phyloP scores from a whole-genome alignment of 2,888 invertebrate genomes.

The Orthonychiurus folsomi region DNA sequence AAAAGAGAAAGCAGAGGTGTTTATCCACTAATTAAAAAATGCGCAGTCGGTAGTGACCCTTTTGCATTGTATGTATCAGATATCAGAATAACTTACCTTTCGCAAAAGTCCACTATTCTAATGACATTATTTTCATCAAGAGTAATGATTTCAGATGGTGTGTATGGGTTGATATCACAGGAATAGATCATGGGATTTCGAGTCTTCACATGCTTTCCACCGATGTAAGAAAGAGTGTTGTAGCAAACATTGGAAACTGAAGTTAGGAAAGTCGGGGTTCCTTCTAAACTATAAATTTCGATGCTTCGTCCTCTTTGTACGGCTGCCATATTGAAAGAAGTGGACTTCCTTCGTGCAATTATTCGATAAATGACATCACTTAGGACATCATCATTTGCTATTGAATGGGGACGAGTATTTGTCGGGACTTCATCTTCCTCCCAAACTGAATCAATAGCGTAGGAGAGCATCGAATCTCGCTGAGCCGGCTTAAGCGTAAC shows the following conservation, averaged over 20 bases:
- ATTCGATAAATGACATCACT: constrained; percentile 29
- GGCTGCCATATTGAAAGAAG: constrained; percentile 18
- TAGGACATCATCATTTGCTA: constrained; percentile 14
- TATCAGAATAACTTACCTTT: constrained; percentile 20
- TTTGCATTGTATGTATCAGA: no score
- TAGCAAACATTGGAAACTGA: constrained; percentile 26
- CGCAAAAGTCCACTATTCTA: constrained; percentile 19
- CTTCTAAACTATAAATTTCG: constrained; percentile 26
- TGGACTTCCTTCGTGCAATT: constrained; percentile 13
- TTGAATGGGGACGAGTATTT: background rate
- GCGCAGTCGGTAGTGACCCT: background rate
- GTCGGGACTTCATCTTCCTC: constrained; percentile 26
- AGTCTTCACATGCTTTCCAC: background rate
- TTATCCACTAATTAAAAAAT: no score
- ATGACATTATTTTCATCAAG: constrained; percentile 33
- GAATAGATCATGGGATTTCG: constrained; percentile 21
- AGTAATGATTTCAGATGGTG: constrained; percentile 23
- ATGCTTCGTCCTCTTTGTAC: constrained; percentile 30
- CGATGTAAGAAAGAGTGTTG: constrained; percentile 12
- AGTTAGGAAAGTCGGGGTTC: constrained; percentile 19
- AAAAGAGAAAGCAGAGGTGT: no score
- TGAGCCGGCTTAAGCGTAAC: constrained; percentile 16
- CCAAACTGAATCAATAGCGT: constrained; percentile 24
- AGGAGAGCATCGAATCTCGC: constrained; percentile 20
- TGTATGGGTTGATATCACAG: constrained; percentile 25